Conservation (phyloP, 2,113 vertebrate genomes). For the Sarotherodon lohbergeri region DNA sequence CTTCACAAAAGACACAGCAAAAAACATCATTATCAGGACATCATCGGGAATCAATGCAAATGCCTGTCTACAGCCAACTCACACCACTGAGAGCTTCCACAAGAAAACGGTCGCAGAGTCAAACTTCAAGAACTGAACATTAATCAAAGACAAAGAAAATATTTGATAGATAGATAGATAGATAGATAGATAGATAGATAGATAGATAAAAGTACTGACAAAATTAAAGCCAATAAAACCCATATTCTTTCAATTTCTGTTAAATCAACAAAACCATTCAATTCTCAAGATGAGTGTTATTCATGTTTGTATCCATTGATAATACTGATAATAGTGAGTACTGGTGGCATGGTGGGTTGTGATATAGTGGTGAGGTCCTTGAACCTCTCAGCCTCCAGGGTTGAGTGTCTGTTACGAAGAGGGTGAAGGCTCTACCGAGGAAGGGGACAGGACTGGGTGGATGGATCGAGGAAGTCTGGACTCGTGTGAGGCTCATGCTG, state of each 20-base stretch:
- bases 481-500: slow-evolving; percentile 56
- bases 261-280: slow-evolving; percentile 62
- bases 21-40: slow-evolving; percentile 52
- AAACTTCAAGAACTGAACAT: slow-evolving; percentile 51
- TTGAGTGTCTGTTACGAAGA: slow-evolving; percentile 41
- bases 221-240: slow-evolving; percentile 62
- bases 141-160: slow-evolving; percentile 47
- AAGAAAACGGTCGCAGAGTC: slow-evolving; percentile 47
- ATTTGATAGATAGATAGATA: slow-evolving; percentile 22
- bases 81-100: slow-evolving; percentile 68
- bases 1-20: slow-evolving; percentile 62
- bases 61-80: slow-evolving; percentile 57
- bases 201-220: slow-evolving; percentile 56
- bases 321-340: slow-evolving; percentile 60
- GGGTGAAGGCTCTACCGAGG: slow-evolving; percentile 2
- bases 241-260: slow-evolving; percentile 46
- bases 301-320: slow-evolving; percentile 54
- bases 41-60: slow-evolving; percentile 58
- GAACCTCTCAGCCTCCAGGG: slow-evolving; percentile 35
- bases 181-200: slow-evolving; percentile 24
- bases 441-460: slow-evolving; percentile 12
- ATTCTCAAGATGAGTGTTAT: slow-evolving; percentile 53
- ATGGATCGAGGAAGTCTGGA: slow-evolving; percentile 31
- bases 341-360: slow-evolving; percentile 40
- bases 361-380: slow-evolving; percentile 48